Conservation (phyloP, 2,113 vertebrate species). For the Ctenomys sociabilis region DNA sequence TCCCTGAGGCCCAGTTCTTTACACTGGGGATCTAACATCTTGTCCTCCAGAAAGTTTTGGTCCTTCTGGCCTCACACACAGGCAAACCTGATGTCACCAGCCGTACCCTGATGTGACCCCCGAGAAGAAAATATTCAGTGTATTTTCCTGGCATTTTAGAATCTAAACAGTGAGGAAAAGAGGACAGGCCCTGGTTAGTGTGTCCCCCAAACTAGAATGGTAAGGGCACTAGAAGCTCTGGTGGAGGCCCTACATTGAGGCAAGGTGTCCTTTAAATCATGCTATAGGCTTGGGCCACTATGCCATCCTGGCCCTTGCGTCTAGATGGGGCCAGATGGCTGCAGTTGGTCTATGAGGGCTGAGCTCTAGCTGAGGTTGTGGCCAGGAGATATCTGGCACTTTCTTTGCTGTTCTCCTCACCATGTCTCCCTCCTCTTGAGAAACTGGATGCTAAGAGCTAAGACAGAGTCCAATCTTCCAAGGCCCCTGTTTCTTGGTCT, state of each 20-base stretch:
- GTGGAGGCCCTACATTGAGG: not conserved
- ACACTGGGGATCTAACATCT: not conserved
- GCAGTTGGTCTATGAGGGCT: not conserved
- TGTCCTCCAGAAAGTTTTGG: not conserved
- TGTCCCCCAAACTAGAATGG: not conserved
- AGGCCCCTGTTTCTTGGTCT: not conserved
- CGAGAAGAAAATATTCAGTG: not conserved
- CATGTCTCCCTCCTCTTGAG: not conserved
- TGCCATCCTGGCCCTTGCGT: not conserved
- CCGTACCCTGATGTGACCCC: not conserved
- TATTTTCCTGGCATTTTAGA: not conserved
- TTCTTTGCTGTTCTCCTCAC: not conserved
- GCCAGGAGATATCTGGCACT: not conserved
- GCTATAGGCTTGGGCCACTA: not conserved
- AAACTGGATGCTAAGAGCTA: conserved; percentile 3
- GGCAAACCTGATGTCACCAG: no score
- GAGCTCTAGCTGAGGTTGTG: not conserved
- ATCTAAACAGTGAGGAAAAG: not conserved
- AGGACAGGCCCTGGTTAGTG: not conserved
- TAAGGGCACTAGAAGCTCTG: not conserved
- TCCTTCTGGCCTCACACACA: not conserved
- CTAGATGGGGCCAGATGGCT: not conserved
- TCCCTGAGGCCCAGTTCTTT: not conserved
- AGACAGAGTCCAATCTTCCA: not conserved
- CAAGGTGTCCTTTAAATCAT: not conserved